Evolutionary conservation across 2,113 vertebrate genomes (phyloP), one percentile per base, ranked within the genome.

Genomic region (Gila orcuttii): DNA sequence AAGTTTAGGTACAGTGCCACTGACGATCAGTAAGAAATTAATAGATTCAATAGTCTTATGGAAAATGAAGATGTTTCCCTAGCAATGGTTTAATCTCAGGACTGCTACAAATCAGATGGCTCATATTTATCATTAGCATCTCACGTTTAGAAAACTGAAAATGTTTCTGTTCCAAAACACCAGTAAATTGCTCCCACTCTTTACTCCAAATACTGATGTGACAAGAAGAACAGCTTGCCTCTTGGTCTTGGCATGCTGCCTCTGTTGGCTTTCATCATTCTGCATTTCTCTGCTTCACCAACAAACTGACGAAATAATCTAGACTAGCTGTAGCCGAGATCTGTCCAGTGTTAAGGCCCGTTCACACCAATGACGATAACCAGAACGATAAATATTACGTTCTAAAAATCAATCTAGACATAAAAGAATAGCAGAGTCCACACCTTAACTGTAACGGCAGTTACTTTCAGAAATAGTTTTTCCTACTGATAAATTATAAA

Each of bases 241-340:
- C 85, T 55, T 1, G 10, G 6, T 86, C 64, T 52, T 86, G 69
- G 68, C 79, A 66, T 15, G 17, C 77, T 42, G 10, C 28, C 13
- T 73, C 55, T 31, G 57, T 64, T 33, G 21, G 28, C 71, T 82
- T 82, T 86, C 39, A 81, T 81, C 66, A 47, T 81, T 81, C 79
- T 81, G 59, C n/a, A 64, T 64, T 66, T 81, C 59, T 66, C 39
- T 33, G 23, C 57, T 45, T 12, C 15, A 64, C 59, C 59, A 81
- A 66, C 79, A 45, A 45, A 80, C 25, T 86, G 31, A 75, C 25
- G 5, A 47, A 62, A 45, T 64, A 85, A 77, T 85, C 59, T 66
- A 33, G 59, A 85, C 73, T 52, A n/a, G 19, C 39, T 52, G 73
- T 77, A n/a, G 19, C 39, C 36, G 73, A 84, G 42, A 66, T 80